These are phyloP conservation scores for Paramormyrops hopkinsi DNA, from an alignment of 2,797 vertebrate species.

Conservation along the genomic window DNA sequence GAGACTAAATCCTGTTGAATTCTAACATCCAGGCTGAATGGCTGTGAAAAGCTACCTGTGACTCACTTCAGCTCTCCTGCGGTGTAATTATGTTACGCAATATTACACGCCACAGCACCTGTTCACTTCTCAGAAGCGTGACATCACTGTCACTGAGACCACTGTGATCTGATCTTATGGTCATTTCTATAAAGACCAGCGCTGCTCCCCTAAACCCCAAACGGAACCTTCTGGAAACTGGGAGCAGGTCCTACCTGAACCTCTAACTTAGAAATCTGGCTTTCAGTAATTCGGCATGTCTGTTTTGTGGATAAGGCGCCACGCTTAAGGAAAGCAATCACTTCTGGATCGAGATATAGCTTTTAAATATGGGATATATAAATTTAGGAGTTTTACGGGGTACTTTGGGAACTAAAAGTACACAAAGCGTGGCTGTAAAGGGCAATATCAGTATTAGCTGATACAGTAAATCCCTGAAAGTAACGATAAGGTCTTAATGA, in stretches of 20 bases:
- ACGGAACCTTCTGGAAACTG: neutral
- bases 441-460: neutral
- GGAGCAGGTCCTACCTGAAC: neutral
- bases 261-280: neutral
- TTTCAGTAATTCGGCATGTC: neutral
- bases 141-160: neutral
- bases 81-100: slow-evolving; percentile 3
- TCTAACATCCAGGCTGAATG: neutral
- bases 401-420: neutral
- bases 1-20: neutral
- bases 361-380: neutral
- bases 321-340: neutral
- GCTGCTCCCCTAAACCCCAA: neutral
- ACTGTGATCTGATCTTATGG: neutral
- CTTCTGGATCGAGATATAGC: neutral
- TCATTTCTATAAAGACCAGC: neutral
- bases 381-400: neutral
- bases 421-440: neutral
- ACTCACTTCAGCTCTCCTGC: slow-evolving; percentile 1
- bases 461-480: neutral
- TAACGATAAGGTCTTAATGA: slow-evolving; percentile 1
- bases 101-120: neutral
- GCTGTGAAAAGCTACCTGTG: neutral
- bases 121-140: neutral
- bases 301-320: neutral